These are phyloP conservation scores for Synergus japonicus DNA, from an alignment of 2,888 invertebrate species.

Conservation along the genomic window DNA sequence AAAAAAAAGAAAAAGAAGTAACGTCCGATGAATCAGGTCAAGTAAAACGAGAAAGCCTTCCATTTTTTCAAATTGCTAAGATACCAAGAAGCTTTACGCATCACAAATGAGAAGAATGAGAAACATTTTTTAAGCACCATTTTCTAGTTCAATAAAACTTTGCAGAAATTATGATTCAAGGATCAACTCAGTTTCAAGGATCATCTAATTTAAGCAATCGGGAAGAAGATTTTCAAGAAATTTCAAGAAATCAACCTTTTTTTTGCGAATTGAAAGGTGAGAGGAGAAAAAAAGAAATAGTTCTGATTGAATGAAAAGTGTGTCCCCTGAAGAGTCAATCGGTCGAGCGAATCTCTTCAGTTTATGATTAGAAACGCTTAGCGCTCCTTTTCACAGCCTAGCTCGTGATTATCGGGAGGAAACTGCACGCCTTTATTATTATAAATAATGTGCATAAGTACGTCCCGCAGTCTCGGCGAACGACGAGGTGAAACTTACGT, in stretches of 20 bases:
- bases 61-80: conserved; percentile 18
- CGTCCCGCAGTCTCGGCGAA: conserved; percentile 46
- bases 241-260: too few species aligned
- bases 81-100: background rate
- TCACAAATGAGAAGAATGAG: background rate
- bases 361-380: conserved; percentile 45
- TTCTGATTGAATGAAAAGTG: background rate
- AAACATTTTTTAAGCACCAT: background rate
- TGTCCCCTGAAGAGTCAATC: background rate
- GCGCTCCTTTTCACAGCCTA: conserved; percentile 47
- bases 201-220: background rate
- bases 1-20: conserved; percentile 28
- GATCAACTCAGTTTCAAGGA: background rate
- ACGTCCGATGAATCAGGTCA: conserved; percentile 19
- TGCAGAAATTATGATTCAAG: background rate
- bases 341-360: background rate
- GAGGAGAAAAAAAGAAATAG: background rate
- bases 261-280: too few species aligned
- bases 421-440: conserved; percentile 45
- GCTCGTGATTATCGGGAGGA: conserved; percentile 43
- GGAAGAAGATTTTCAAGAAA: too few species aligned
- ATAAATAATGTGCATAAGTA: conserved; percentile 45
- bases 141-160: background rate
- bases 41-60: conserved; percentile 26
- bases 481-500: conserved; percentile 61